Percentiles rank a stretch among this genome's conserved stretches.
Evolutionary conservation across 2,888 invertebrate species (phyloP).

Genomic region (Cosmia trapezina): DNA sequence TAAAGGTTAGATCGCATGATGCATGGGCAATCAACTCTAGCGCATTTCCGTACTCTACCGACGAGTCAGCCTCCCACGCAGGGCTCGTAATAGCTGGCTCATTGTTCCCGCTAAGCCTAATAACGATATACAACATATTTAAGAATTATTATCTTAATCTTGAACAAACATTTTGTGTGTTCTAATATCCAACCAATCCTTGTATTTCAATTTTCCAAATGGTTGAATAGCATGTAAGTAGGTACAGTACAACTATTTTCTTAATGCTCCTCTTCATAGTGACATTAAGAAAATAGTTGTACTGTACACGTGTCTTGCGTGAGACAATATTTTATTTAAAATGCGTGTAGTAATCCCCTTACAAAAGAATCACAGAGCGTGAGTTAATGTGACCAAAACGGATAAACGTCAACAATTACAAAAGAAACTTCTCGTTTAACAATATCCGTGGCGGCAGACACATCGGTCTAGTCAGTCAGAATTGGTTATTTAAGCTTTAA

Average conservation of each 20-base stretch:
- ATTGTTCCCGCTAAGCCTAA: conserved; percentile 69
- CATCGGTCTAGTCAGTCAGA: conserved; percentile 46
- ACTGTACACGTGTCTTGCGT: conserved; percentile 7
- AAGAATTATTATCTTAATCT: conserved; percentile 55
- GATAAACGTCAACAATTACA: conserved; percentile 80
- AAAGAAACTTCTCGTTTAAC: conserved; percentile 65
- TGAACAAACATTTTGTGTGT: conserved; percentile 27
- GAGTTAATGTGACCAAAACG: conserved; percentile 79
- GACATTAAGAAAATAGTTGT: too few relatives aligned
- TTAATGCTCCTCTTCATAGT: too few relatives aligned
- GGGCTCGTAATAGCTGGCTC: conserved; percentile 61
- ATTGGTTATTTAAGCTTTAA: conserved; percentile 60
- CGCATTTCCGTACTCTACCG: conserved; percentile 59
- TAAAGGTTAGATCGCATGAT: conserved; percentile 54
- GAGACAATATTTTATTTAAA: conserved; percentile 32
- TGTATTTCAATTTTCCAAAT: conserved; percentile 21
- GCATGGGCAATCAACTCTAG: conserved; percentile 54
- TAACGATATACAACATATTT: conserved; percentile 49
- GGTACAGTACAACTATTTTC: not conserved
- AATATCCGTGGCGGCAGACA: conserved; percentile 47
- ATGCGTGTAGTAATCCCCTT: conserved; percentile 55
- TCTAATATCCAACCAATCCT: not conserved
- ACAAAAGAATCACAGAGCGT: conserved; percentile 67
- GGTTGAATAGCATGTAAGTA: conserved; percentile 12
- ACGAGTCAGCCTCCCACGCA: conserved; percentile 64